Evolutionary conservation across 2,113 vertebrate genomes (phyloP), one percentile per base, ranked within the genome.

Genomic region (Fukomys damarensis): DNA sequence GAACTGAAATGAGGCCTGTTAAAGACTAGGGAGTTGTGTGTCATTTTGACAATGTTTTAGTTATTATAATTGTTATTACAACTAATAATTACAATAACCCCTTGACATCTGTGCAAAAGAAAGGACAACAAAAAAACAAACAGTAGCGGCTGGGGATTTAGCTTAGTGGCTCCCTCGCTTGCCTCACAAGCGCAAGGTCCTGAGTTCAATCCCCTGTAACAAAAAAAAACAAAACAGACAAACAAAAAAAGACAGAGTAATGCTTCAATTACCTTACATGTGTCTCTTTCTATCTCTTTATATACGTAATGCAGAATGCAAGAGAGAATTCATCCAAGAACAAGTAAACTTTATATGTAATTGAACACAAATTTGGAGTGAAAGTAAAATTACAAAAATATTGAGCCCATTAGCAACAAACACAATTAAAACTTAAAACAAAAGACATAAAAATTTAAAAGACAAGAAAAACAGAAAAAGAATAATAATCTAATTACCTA

Each of bases 31-130:
- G 14, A 74, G 1, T 46, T 81, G 41, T 35, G 49, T 70, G 0
- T 63, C 85, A 76, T 91, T 97, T 86, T 89, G 52, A 28, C 49
- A 80, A 32, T 30, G 61, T 84, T 87, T 0, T 80, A 85, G 86
- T 66, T 91, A 65, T n/a, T 65, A n/a, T 77, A 85, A 30, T 19
- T n/a, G n/a, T n/a, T n/a, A n/a, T n/a, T n/a, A n/a, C n/a, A n/a
- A n/a, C n/a, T n/a, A n/a, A n/a, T n/a, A n/a, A n/a, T n/a, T n/a
- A n/a, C 41, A 85, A 63, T 22, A 12, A n/a, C 82, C 2, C 12
- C 59, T 19, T 70, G 3, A 49, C 66, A 86, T 3, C 3, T 61
- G 54, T 88, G 61, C 59, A 70, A 91, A 81, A 77, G 32, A 80
- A 83, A 94, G 59, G 35, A 4, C 32, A 94, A 89, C 20, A 74